These are phyloP conservation scores for Delphinus delphis DNA, from an alignment of 2,113 vertebrate genomes.

Conservation along the genomic window DNA sequence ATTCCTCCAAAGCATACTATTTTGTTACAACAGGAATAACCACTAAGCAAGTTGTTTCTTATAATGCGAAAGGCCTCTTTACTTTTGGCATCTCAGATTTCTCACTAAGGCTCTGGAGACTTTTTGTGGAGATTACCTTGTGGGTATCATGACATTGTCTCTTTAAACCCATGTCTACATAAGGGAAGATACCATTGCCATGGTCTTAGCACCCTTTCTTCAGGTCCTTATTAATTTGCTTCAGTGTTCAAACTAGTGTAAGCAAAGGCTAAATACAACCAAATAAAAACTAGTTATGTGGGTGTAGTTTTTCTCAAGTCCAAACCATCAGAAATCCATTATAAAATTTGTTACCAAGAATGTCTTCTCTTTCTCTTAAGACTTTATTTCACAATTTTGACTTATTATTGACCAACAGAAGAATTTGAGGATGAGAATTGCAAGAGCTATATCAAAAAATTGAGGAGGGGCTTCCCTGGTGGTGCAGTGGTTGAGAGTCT, in stretches of 20 bases:
- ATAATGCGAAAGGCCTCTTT: neutral
- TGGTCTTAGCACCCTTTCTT: neutral
- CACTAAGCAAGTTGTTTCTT: slow-evolving; percentile 22
- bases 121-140: neutral
- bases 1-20: neutral
- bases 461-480: neutral
- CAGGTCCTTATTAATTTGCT: neutral
- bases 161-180: neutral
- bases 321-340: neutral
- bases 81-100: slow-evolving; percentile 4
- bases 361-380: neutral
- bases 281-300: neutral
- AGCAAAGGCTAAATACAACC: neutral
- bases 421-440: neutral
- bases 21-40: neutral
- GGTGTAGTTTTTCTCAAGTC: neutral
- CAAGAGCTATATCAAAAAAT: neutral
- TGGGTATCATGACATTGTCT: neutral
- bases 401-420: neutral
- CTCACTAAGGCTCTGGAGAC: neutral
- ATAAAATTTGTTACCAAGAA: neutral
- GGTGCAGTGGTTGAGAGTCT: no score
- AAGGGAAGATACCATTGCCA: neutral
- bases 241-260: neutral
- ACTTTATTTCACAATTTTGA: slow-evolving; percentile 25